Conservation (phyloP, 2,113 vertebrate genomes). For the Phalacrocorax carbo region DNA sequence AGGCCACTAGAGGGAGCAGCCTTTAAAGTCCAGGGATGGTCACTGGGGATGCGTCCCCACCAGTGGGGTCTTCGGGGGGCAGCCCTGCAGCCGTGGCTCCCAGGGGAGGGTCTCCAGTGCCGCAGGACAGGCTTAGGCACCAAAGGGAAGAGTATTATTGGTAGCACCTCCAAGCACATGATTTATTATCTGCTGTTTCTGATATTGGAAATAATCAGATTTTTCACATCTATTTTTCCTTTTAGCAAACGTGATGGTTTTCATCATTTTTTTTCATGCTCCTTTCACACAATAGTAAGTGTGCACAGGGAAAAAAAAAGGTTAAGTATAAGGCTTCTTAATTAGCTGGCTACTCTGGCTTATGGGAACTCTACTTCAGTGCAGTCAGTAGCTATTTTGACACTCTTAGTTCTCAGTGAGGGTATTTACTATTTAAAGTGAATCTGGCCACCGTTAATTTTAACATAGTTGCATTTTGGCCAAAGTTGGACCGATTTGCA, state of each 20-base stretch:
- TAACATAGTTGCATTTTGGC: neutral
- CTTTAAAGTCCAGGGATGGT: neutral
- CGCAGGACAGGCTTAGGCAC: rapidly evolving
- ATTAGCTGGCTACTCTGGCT: neutral
- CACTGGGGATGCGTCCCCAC: rapidly evolving
- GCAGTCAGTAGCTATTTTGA: neutral
- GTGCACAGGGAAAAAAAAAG: neutral
- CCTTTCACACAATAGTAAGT: neutral
- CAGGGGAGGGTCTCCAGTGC: neutral
- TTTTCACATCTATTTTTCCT: neutral
- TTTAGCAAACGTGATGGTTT: neutral
- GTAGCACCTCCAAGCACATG: neutral
- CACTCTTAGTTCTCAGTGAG: neutral
- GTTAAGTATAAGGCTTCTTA: neutral
- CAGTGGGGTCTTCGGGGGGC: neutral
- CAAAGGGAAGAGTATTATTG: neutral
- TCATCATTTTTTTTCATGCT: neutral
- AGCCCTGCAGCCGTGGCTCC: rapidly evolving
- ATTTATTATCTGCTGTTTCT: neutral
- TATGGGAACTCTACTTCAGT: neutral
- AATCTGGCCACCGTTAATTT: neutral
- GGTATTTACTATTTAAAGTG: neutral
- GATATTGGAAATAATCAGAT: neutral
- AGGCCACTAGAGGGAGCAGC: conserved; percentile 54
- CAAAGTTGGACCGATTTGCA: neutral